Base-by-base conservation (phyloP, 2,797 vertebrate species). In the Anguilla megastoma region DNA sequence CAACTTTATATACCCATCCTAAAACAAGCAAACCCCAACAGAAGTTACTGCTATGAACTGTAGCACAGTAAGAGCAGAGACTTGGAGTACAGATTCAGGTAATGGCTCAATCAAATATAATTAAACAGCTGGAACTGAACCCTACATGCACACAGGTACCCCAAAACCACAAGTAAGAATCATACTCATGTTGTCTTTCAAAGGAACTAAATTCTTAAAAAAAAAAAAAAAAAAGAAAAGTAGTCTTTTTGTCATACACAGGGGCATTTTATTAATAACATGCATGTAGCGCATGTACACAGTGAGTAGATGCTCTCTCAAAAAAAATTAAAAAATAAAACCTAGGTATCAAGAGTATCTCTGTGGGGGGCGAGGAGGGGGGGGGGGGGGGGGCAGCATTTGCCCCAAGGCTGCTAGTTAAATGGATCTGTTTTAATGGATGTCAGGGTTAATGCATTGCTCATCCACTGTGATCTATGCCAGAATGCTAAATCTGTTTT, bases 401-500 rank as follows among this genome's bases (percentile, higher is more conserved):
- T 58, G 56, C 14, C 56, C 14, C 56, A 58, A 16, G 14, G 56
- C 56, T 58, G 56, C 50, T 12, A 52, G 16, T 63, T 63, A 18
- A 69, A 69, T 69, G n/a, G 45, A 6, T 45, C 16, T 79, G 16
- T 41, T 79, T 79, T 18, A 79, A 41, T 41, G 33, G 36, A 45
- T 21, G n/a, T 21, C 36, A 45, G 33, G 36, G 36, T 45, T 41
- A 41, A 79, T 36, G 41, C 41, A 45, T 45, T 45, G 2, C 14
- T 45, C 12, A 76, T 45, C 16, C 76, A 48, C 33, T 18, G 18
- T 80, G 41, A 50, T 24, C 45, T 50, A 24, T 50, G 79, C 24
- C 45, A n/a, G 50, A 27, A 84, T 27, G 50, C 83, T 84, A 33
- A 84, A 84, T 84, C 14, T 54, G 74, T 45, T 36, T 45, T 45